Percentiles rank a stretch among this genome's conserved stretches.
Evolutionary conservation across 2,888 invertebrate genomes (phyloP).

Genomic region (Sphecodes monilicornis): DNA sequence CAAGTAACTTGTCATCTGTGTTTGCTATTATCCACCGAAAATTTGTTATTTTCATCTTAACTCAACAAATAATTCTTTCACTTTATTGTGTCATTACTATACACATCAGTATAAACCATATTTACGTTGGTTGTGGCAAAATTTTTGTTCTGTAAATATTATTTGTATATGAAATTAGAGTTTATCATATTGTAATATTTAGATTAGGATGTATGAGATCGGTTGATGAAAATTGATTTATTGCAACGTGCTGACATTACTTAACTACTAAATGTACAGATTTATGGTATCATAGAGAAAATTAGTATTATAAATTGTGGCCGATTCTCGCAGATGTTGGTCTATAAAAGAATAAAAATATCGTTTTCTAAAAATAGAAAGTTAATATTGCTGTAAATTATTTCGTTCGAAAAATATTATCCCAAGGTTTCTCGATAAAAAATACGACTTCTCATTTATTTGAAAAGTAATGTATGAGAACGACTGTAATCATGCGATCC

Average conservation of each 20-base stretch:
- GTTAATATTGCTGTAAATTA: not conserved
- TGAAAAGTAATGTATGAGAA: not conserved
- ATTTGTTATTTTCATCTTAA: not conserved
- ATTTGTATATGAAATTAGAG: not conserved
- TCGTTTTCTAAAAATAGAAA: not conserved
- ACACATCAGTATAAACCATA: not conserved
- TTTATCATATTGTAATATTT: not conserved
- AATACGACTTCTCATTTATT: not conserved
- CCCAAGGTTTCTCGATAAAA: not conserved
- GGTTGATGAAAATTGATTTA: not conserved
- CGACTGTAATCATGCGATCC: not conserved
- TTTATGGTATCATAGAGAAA: not conserved
- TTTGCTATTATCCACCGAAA: no score
- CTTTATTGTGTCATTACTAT: no score
- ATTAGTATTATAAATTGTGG: not conserved
- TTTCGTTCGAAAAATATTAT: slow-evolving; percentile 1
- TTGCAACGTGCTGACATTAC: not conserved
- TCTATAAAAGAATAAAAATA: not conserved
- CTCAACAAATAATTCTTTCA: not conserved
- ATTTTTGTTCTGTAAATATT: not conserved
- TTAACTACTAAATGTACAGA: not conserved
- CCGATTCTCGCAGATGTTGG: not conserved
- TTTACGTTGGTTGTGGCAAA: not conserved
- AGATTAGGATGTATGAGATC: not conserved
- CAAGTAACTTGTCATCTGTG: not conserved